Base-by-base conservation (phyloP, 1,140 invertebrate species). In the Drosophila ananassae region DNA sequence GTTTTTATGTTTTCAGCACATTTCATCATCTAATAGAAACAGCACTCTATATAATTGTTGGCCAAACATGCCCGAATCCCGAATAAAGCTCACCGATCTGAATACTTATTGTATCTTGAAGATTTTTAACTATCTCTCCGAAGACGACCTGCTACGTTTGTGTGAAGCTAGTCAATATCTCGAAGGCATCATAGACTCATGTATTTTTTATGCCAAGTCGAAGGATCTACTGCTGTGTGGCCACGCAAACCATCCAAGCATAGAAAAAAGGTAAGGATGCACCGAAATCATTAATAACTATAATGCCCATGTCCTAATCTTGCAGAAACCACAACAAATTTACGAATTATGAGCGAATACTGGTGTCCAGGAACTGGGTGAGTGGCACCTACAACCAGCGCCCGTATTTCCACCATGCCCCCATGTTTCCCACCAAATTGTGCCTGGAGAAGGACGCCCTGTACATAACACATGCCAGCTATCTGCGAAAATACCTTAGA, bases 351-450 rank as follows among this genome's bases (percentile, higher is more conserved):
- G 61, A 77, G 34, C 79, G 91, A 5, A 46, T 91, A 6, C 75
- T 62, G 50, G 67, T 92, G n/a, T 61, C 61, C 1, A 51, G 53
- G 5, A 92, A 92, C 52, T 91, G 91, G 91, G 22, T 80, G 3
- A 73, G 69, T 21, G 91, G 91, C 0, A 57, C 53, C 8, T 92
- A 92, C 48, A 39, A 60, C 0, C 87, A 91, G 41, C 57, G 72
- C 0, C 66, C 73, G 17, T 91, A 91, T 24, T 92, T 81, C 30
- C 83, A 91, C 48, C 89, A 91, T 58, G 64, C 51, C 0, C 77
- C 80, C 46, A 90, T 91, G 80, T 91, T 84, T 52, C 59, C 87
- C 24, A 89, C 89, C 8, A 91, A 83, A 57, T n/a, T 92, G 6
- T 71, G 72, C 22, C 61, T 92, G 10, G 79, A 90, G 32, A 54